Evolutionary conservation across 2,888 invertebrate genomes (phyloP).

Genomic region (Pterostichus niger): DNA sequence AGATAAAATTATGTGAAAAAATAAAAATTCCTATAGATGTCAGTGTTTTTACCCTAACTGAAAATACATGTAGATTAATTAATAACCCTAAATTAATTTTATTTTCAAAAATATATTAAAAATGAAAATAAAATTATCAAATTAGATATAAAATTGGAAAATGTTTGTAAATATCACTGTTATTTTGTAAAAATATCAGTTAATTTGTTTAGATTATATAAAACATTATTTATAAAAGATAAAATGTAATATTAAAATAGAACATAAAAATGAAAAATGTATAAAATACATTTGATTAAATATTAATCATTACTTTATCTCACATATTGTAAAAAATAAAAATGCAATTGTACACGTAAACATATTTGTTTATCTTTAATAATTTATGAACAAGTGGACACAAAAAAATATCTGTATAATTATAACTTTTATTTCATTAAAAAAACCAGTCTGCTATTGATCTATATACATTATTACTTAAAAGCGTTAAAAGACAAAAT

Average conservation of each 20-base stretch:
- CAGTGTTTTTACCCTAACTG: conserved; percentile 49
- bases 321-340: conserved; percentile 8
- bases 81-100: conserved; percentile 26
- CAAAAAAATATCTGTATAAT: too few relatives aligned
- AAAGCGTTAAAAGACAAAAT: conserved; percentile 45
- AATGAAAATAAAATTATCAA: conserved; percentile 44
- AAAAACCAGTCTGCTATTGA: not conserved
- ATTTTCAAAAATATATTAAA: conserved; percentile 18
- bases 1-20: conserved; percentile 46
- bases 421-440: not conserved
- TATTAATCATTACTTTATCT: conserved; percentile 35
- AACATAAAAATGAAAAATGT: not conserved
- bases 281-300: conserved; percentile 28
- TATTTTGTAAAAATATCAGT: conserved; percentile 38
- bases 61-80: conserved; percentile 21
- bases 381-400: not conserved
- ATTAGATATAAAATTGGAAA: conserved; percentile 14
- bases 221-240: conserved; percentile 27
- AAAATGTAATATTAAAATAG: conserved; percentile 29
- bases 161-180: conserved; percentile 48
- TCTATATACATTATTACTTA: conserved; percentile 22
- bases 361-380: not conserved
- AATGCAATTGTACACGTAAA: not conserved
- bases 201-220: conserved; percentile 35
- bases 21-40: conserved; percentile 47